Conservation (phyloP, 1,140 invertebrate species). For the Lepidurus packardi region DNA sequence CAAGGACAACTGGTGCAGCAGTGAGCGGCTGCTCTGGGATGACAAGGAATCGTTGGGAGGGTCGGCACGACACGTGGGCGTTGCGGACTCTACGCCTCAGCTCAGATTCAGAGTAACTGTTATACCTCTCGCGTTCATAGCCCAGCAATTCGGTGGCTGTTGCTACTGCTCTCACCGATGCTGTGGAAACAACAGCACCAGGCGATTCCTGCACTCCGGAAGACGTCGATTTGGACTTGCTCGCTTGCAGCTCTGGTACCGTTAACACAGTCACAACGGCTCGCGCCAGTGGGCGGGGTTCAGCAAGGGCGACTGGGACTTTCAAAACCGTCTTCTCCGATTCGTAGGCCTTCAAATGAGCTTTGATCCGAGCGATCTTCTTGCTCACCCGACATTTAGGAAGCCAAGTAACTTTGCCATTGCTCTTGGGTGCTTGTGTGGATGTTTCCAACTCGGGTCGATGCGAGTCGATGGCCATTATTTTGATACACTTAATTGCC, state of each 20-base stretch:
- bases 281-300: background rate
- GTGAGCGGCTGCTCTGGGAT: background rate
- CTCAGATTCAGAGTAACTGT: slow-evolving; percentile 6
- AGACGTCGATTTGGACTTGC: background rate
- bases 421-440: background rate
- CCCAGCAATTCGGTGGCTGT: background rate
- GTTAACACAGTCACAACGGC: background rate
- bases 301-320: background rate
- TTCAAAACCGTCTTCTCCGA: background rate
- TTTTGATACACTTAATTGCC: background rate
- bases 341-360: background rate
- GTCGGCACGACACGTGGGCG: slow-evolving; percentile 3
- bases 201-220: slow-evolving; percentile 3
- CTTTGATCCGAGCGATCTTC: background rate
- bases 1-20: background rate
- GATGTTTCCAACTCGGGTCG: background rate
- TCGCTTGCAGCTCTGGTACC: background rate
- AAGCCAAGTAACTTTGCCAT: background rate
- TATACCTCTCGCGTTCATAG: slow-evolving; percentile 1
- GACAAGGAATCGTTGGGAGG: background rate
- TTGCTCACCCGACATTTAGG: background rate
- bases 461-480: background rate
- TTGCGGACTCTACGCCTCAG: slow-evolving; percentile 7
- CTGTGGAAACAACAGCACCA: background rate
- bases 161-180: slow-evolving; percentile 7